Evolutionary conservation across 2,113 vertebrate species (phyloP).

Genomic region (Trichomycterus rosablanca): DNA sequence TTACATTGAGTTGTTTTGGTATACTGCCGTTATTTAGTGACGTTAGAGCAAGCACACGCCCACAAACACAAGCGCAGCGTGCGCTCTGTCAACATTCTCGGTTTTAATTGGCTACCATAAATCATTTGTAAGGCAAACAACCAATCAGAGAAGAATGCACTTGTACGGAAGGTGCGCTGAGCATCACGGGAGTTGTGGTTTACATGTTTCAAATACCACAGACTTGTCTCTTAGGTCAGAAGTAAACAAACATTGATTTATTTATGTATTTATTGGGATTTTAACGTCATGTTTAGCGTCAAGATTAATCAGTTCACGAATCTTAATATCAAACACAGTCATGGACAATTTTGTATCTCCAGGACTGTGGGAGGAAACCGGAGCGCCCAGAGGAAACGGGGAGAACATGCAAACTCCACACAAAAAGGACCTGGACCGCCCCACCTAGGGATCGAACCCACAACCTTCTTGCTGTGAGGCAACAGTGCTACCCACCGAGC

Average conservation of each 20-base stretch:
- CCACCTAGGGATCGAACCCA: no score
- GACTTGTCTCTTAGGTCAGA: background rate
- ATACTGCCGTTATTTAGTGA: slow-evolving; percentile 47
- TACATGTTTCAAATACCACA: background rate
- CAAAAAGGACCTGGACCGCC: no score
- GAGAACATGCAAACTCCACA: no score
- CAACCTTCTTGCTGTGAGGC: no score
- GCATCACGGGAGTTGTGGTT: slow-evolving; percentile 35
- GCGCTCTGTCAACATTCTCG: slow-evolving; percentile 7
- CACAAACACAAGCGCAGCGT: slow-evolving; percentile 26
- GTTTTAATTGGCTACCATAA: slow-evolving; percentile 36
- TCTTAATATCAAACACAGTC: no score
- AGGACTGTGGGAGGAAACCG: no score
- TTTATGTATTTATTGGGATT: no score
- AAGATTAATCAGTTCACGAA: no score
- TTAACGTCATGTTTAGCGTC: no score
- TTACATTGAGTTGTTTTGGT: background rate
- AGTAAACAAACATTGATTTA: background rate
- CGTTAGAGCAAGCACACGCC: slow-evolving; percentile 36
- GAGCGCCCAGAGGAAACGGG: no score
- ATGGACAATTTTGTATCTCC: no score
- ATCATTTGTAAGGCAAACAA: background rate
- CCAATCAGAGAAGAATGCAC: slow-evolving; percentile 32
- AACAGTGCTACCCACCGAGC: no score
- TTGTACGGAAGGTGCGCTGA: background rate